Conservation (phyloP, 30 jellyfish, hydroid and myxozoan genomes). For the Aurelia aurita complex sp. Pacific region DNA sequence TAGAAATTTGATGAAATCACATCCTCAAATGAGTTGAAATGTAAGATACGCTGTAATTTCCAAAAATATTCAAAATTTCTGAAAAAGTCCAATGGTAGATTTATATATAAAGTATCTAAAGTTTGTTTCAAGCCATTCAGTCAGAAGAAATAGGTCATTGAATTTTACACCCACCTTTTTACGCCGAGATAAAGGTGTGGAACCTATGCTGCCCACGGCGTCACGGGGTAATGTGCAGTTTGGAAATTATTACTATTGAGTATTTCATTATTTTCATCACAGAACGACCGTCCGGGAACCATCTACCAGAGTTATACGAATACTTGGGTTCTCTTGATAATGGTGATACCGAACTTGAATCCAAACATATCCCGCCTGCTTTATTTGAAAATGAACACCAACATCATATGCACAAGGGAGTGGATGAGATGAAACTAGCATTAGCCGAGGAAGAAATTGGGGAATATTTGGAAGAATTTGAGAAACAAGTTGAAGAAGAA, state of each 20-base stretch:
- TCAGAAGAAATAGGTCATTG: too few species aligned
- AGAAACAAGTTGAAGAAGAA: conserved; percentile 82
- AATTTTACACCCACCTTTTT: too few species aligned
- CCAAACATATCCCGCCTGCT: conserved; percentile 73
- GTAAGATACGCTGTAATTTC: too few species aligned
- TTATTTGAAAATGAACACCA: conserved; percentile 71
- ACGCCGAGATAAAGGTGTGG: too few species aligned
- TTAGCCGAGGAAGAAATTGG: conserved; percentile 94
- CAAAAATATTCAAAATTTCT: too few species aligned
- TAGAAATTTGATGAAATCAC: too few species aligned
- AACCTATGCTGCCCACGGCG: not conserved
- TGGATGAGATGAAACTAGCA: conserved; percentile 61
- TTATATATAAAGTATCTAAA: too few species aligned
- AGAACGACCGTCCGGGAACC: conserved; percentile 58
- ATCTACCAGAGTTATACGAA: conserved; percentile 77
- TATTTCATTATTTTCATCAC: not conserved
- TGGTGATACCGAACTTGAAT: conserved; percentile 76
- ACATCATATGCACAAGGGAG: conserved; percentile 44
- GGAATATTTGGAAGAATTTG: conserved; percentile 87
- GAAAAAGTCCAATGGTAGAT: too few species aligned
- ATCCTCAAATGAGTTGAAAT: too few species aligned
- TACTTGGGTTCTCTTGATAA: conserved; percentile 70
- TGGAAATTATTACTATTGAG: not conserved
- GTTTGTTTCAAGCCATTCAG: too few species aligned
- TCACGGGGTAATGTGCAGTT: not conserved